Conservation (phyloP, 1,140 invertebrate genomes). For the Drosophila repletoides region DNA sequence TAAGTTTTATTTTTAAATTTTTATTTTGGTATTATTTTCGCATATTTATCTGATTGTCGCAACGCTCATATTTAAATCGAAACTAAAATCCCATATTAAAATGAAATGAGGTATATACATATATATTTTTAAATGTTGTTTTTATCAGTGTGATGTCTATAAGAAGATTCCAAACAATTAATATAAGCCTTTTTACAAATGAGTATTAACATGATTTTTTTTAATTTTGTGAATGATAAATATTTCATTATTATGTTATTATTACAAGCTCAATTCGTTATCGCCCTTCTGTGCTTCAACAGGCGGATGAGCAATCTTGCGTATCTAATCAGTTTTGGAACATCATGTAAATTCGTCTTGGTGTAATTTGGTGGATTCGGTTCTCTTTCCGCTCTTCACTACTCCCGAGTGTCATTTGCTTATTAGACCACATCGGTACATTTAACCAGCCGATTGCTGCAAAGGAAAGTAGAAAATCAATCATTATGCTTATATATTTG, state of each 20-base stretch:
- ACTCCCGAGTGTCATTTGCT: background rate
- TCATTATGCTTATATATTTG: conserved; percentile 35
- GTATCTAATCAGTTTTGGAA: conserved; percentile 25
- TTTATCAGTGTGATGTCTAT: background rate
- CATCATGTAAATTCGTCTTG: conserved; percentile 42
- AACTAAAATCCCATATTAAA: too few relatives aligned
- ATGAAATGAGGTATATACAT: too few relatives aligned
- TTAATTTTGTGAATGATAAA: too few relatives aligned
- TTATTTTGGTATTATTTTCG: too few relatives aligned
- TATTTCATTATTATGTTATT: too few relatives aligned
- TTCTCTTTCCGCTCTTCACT: background rate
- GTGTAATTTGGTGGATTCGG: background rate
- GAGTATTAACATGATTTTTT: too few relatives aligned
- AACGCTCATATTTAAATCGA: too few relatives aligned
- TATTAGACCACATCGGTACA: conserved; percentile 40
- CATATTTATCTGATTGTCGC: too few relatives aligned
- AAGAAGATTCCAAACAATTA: background rate
- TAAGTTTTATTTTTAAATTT: too few relatives aligned
- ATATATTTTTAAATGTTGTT: background rate
- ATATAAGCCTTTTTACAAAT: too few relatives aligned
- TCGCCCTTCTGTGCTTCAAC: background rate
- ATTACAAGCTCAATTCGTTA: background rate
- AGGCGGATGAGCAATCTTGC: background rate
- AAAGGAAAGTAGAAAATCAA: conserved; percentile 40
- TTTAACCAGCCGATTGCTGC: conserved; percentile 56